phyloP scores from a whole-genome alignment of 1,140 invertebrate species.

The Lepidurus apus region DNA sequence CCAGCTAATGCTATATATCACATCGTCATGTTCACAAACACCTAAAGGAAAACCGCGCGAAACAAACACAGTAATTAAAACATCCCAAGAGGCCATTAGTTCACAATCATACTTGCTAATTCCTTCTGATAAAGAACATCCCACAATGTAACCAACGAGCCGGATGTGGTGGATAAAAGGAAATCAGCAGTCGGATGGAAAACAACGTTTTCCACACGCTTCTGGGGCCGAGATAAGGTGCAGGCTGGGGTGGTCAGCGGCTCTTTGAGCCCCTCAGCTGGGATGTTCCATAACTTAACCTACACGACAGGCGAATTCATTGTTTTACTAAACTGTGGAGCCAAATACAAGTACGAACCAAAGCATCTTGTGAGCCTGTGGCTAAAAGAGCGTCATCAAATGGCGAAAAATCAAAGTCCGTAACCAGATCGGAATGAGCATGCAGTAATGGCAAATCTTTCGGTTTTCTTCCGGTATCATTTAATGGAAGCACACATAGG shows the following conservation, averaged over 20 bases:
- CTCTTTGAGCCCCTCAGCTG: conserved; percentile 67
- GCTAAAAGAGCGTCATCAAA: conserved; percentile 87
- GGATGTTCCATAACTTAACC: conserved; percentile 82
- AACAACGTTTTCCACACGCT: conserved; percentile 74
- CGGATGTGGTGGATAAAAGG: conserved; percentile 71
- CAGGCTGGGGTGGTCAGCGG: conserved; percentile 73
- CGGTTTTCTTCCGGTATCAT: conserved; percentile 77
- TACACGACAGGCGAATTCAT: conserved; percentile 42
- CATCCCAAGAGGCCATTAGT: neutral
- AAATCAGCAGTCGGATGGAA: conserved; percentile 84
- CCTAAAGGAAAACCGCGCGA: conserved; percentile 48
- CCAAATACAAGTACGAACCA: conserved; percentile 51
- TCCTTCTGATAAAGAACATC: conserved; percentile 77
- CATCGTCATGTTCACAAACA: conserved; percentile 70
- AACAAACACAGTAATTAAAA: conserved; percentile 5
- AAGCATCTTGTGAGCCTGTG: conserved; percentile 84
- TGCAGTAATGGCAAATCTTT: conserved; percentile 76
- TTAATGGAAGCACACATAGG: conserved; percentile 75
- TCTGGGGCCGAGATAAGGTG: conserved; percentile 69
- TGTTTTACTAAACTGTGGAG: neutral
- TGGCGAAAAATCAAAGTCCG: conserved; percentile 91
- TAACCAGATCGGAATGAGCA: conserved; percentile 81
- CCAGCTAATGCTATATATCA: conserved; percentile 79
- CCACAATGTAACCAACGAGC: conserved; percentile 75
- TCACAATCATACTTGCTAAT: conserved; percentile 44